phyloP scores from a whole-genome alignment of 2,888 invertebrate genomes.

The Amiota communis region DNA sequence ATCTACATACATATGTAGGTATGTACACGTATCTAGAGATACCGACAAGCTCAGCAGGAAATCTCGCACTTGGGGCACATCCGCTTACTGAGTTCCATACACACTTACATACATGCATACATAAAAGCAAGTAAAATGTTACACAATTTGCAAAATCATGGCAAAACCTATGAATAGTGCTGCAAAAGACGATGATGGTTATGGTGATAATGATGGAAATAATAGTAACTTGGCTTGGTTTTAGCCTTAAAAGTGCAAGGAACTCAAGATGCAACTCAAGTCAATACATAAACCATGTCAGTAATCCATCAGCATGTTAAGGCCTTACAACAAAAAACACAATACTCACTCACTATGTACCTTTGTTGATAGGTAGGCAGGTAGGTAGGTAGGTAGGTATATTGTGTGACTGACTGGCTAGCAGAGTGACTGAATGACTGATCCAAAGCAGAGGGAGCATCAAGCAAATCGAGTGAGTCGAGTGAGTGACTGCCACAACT shows the following conservation, averaged over 20 bases:
- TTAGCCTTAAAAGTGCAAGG: constrained; percentile 29
- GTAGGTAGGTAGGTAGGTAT: no score
- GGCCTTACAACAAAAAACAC: no score
- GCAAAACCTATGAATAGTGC: constrained; percentile 26
- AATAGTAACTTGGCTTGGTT: background rate
- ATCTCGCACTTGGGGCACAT: constrained; percentile 20
- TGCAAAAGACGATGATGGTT: background rate
- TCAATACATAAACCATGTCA: constrained; percentile 18
- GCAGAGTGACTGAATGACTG: no score
- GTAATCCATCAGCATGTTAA: constrained; percentile 23
- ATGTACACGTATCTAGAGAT: background rate
- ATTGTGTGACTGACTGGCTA: background rate
- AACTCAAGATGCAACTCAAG: background rate
- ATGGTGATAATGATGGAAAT: no score
- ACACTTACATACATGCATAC: background rate
- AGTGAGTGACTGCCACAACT: background rate
- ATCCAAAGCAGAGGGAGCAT: no score
- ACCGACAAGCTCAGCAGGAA: background rate
- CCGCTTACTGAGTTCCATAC: constrained; percentile 7
- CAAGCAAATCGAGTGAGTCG: no score
- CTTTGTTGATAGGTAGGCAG: no score
- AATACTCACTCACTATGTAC: no score
- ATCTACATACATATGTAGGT: background rate
- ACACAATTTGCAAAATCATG: constrained; percentile 63
- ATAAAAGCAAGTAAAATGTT: background rate